Evolutionary conservation across 2,113 vertebrate genomes (phyloP).

Genomic region (Lutjanus erythropterus): DNA sequence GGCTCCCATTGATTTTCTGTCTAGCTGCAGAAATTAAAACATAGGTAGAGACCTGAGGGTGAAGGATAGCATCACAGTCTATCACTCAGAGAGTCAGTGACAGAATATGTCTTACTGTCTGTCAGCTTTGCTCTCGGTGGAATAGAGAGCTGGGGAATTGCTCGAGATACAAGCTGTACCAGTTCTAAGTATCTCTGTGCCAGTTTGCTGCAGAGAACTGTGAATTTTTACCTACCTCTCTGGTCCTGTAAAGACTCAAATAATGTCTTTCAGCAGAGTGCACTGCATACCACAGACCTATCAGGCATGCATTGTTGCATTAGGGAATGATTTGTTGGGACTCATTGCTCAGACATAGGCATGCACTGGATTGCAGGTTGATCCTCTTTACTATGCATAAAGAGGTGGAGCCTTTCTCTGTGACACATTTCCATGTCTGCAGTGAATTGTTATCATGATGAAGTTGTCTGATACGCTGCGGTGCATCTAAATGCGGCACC

Average conservation of each 20-base stretch:
- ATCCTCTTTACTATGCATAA: constrained; percentile 49
- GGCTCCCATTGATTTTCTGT: constrained; percentile 74
- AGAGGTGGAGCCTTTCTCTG: constrained; percentile 9
- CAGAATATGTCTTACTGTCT: constrained; percentile 37
- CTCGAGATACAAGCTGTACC: constrained; percentile 32
- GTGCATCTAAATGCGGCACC: constrained; percentile 60
- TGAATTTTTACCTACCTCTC: constrained; percentile 11
- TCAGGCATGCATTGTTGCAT: constrained; percentile 30
- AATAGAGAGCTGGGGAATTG: constrained; percentile 18
- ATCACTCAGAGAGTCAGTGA: constrained; percentile 41
- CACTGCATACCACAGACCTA: constrained; percentile 23
- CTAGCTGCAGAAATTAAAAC: constrained; percentile 68
- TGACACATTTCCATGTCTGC: constrained; percentile 47
- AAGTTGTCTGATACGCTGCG: constrained; percentile 35
- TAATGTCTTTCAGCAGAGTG: constrained; percentile 26
- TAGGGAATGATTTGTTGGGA: constrained; percentile 27
- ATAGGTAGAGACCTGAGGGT: constrained; percentile 52
- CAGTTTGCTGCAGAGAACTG: constrained; percentile 42
- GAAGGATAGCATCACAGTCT: constrained; percentile 54
- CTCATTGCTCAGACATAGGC: constrained; percentile 18
- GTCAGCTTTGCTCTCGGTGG: constrained; percentile 19
- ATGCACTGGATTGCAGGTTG: constrained; percentile 35
- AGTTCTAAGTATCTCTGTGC: not conserved
- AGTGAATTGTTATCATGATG: constrained; percentile 41
- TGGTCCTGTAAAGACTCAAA: constrained; percentile 40